A percentile compares a stretch with the other conserved stretches of the same genome.
Conservation (phyloP, 2,113 vertebrate species). For the Lucifuga dentata region DNA sequence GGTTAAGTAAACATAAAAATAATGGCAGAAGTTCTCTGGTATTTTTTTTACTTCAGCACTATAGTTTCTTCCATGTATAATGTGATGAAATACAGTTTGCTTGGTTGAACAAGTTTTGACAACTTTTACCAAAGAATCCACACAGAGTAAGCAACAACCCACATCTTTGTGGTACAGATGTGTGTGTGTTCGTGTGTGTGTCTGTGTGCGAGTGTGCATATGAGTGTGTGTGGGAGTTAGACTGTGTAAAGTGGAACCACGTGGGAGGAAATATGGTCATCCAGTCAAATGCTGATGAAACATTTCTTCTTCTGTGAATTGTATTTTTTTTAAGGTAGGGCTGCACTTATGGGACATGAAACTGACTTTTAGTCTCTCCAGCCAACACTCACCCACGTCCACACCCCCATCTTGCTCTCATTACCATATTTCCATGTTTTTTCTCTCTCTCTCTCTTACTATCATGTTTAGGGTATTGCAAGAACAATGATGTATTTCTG, state of each 20-base stretch:
- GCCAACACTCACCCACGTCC: slow-evolving; percentile 44
- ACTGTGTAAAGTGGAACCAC: slow-evolving; percentile 33
- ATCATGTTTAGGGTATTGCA: background rate
- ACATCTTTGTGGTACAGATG: slow-evolving; percentile 37
- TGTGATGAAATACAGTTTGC: background rate
- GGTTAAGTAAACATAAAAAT: too few relatives aligned
- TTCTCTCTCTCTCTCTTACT: slow-evolving; percentile 9
- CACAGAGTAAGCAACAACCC: background rate
- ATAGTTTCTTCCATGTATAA: background rate
- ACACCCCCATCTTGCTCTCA: slow-evolving; percentile 45
- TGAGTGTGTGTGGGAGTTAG: slow-evolving; percentile 43
- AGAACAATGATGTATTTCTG: background rate
- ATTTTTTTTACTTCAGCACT: background rate
- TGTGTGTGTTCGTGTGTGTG: slow-evolving; percentile 56
- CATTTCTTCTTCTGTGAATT: slow-evolving; percentile 32
- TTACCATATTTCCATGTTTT: slow-evolving; percentile 48
- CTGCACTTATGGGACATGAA: slow-evolving; percentile 44
- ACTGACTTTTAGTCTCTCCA: slow-evolving; percentile 38
- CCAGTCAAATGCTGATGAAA: slow-evolving; percentile 45
- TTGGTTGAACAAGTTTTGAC: slow-evolving; percentile 6
- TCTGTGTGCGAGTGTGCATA: too few relatives aligned
- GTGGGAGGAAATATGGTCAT: slow-evolving; percentile 66
- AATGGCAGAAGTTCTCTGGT: too few relatives aligned
- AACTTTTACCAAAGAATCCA: background rate
- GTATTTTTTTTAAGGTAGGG: slow-evolving; percentile 51